These are phyloP conservation scores for Palythoa heliodiscus DNA, from an alignment of 92 coral and sea anemone genomes.

Conservation along the genomic window DNA sequence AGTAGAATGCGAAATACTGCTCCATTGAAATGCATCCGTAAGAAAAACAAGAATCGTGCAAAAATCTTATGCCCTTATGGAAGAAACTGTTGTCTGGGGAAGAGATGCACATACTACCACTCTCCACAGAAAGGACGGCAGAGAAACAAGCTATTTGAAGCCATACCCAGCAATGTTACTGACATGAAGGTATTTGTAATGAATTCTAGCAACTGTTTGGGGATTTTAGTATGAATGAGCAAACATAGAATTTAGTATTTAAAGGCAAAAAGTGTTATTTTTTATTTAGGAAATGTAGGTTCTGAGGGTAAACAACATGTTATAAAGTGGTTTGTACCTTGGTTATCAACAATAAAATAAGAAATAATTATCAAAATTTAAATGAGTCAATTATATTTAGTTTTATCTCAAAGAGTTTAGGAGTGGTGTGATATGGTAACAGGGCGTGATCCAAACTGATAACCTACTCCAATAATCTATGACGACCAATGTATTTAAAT, in stretches of 20 bases:
- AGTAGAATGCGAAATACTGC: not conserved
- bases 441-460: too few relatives aligned
- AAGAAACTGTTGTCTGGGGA: slow-evolving; percentile 81
- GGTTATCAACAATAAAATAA: too few relatives aligned
- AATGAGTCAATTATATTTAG: too few relatives aligned
- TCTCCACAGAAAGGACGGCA: slow-evolving; percentile 3
- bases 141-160: not conserved
- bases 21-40: not conserved
- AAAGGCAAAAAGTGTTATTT: not conserved
- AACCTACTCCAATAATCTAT: too few relatives aligned
- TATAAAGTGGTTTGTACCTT: too few relatives aligned
- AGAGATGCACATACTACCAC: slow-evolving; percentile 67
- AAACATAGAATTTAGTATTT: not conserved
- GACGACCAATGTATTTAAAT: too few relatives aligned
- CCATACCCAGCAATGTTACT: not conserved
- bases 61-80: slow-evolving; percentile 66
- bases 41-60: not conserved
- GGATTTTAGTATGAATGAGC: not conserved
- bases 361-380: too few relatives aligned
- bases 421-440: too few relatives aligned
- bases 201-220: not conserved
- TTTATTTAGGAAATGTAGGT: too few relatives aligned
- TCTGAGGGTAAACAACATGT: too few relatives aligned
- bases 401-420: too few relatives aligned
- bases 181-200: slow-evolving; percentile 4